These are phyloP conservation scores for Zosterops hypoxanthus DNA, from an alignment of 2,113 vertebrate genomes.

Conservation along the genomic window DNA sequence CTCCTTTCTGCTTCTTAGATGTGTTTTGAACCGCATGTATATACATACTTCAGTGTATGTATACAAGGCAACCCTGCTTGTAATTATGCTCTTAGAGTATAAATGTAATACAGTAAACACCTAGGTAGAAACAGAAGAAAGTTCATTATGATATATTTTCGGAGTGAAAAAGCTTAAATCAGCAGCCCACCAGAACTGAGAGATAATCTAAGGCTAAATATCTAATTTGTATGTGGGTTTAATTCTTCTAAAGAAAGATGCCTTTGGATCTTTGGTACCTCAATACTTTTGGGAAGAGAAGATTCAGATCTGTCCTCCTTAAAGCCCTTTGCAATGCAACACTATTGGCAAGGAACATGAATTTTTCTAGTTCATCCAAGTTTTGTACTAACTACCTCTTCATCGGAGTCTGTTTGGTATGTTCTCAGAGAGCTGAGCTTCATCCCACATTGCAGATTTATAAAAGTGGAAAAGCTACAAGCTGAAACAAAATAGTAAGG, in stretches of 20 bases:
- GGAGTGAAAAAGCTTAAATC: not conserved
- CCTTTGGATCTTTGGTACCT: not conserved
- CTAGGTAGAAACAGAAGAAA: not conserved
- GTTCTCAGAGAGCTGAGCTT: not conserved
- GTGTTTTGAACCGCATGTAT: not conserved
- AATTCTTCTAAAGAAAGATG: not conserved
- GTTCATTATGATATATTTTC: not conserved
- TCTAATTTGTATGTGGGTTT: not conserved
- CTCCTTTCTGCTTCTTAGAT: not conserved
- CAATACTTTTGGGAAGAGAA: not conserved
- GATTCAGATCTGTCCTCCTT: not conserved
- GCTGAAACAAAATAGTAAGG: not conserved
- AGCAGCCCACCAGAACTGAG: not conserved
- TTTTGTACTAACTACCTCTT: not conserved
- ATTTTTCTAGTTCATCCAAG: not conserved
- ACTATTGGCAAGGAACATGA: not conserved
- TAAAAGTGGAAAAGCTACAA: not conserved
- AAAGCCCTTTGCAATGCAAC: not conserved
- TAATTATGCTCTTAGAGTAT: not conserved
- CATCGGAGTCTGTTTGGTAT: not conserved
- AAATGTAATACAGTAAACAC: not conserved
- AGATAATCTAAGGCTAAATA: not conserved
- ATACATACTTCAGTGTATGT: accelerated
- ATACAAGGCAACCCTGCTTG: not conserved
- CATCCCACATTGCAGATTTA: not conserved